Evolutionary conservation across 2,113 vertebrate species (phyloP), one percentile per base, ranked within the genome.

Genomic region (Megaceryle torquata): DNA sequence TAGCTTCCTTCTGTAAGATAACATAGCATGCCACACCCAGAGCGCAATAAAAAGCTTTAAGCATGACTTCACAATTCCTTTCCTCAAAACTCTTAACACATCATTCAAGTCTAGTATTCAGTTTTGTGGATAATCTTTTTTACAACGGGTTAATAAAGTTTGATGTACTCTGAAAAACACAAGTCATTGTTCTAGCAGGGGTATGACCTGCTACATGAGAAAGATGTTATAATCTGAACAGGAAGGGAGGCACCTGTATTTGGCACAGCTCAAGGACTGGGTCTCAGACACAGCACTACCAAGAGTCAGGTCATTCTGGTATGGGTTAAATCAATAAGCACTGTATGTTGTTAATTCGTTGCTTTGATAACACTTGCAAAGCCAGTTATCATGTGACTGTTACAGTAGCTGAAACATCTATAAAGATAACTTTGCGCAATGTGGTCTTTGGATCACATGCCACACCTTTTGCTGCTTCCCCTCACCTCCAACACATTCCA

Each of bases 71-170:
- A 86, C 1, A 1, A 50, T 95, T 95, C 87, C 89, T 37, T 25
- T 85, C 85, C 71, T 77, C 64, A 93, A 70, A 89, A 77, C 35
- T 68, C 9, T 0, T 72, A 81, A 51, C 88, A 74, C 56, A 41
- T 44, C 56, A 67, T 11, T 46, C 54, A 83, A 50, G 71, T 28
- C 71, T 43, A 86, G 46, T 68, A 56, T 44, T 57, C 54, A 26
- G 53, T 57, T 93, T 71, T 75, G 54, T 9, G 43, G 56, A 80
- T 69, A 80, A 88, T 50, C 44, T 65, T 82, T 91, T 95, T 93
- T 22, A 76, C 78, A 94, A 72, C 59, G 61, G n/a, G 31, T 86
- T 91, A 96, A 91, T 89, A 74, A 81, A n/a, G 76, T 53, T 59
- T 74, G 33, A 81, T 56, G 68, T 56, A 53, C 67, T 80, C 33